Evolutionary conservation across 2,797 vertebrate genomes (phyloP), one percentile per base, ranked within the genome.

Genomic region (Falco naumanni): DNA sequence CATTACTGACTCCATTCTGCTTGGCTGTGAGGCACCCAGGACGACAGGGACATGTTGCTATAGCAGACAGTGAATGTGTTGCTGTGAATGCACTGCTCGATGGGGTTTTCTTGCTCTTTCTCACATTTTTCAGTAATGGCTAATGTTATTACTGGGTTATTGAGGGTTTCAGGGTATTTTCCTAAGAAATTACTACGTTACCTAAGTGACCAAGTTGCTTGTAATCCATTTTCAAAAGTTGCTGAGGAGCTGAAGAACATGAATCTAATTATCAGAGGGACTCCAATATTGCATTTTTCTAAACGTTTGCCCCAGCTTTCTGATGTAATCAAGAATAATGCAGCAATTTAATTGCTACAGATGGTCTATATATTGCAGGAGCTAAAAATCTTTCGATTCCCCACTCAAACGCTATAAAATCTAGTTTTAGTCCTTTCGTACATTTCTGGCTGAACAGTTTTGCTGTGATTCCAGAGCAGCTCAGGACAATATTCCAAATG

Each of bases 1-100:
- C 34, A 1, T 25, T 28, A 13, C 37, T 17, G 43, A 22, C 22
- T 50, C 39, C 47, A 6, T 34, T 18, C 25, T 24, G 25, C 47
- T 4, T 19, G 89, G 33, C 75, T 34, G 11, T 0, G 3, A 21
- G 80, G 41, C 64, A 33, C 11, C 22, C 53, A 9, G 51, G 41
- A 9, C 5, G 15, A 9, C 8, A 21, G 75, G 72, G n/a, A 41
- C 14, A 10, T 1, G 8, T 8, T 13, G 29, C 41, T 28, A 3
- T 1, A 34, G 53, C 37, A 4, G 0, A 8, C 24, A 5, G 37
- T 5, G 21, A 31, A 6, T 1, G 5, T 3, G 25, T 1, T 18
- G 33, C 33, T 28, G 54, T 7, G 16, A 48, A 31, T 2, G 12
- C 20, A 18, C 33, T 16, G 48, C 78, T 76, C 45, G 4, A 6